Conservation (phyloP, 2,113 vertebrate genomes). For the Psilopogon haemacephalus region DNA sequence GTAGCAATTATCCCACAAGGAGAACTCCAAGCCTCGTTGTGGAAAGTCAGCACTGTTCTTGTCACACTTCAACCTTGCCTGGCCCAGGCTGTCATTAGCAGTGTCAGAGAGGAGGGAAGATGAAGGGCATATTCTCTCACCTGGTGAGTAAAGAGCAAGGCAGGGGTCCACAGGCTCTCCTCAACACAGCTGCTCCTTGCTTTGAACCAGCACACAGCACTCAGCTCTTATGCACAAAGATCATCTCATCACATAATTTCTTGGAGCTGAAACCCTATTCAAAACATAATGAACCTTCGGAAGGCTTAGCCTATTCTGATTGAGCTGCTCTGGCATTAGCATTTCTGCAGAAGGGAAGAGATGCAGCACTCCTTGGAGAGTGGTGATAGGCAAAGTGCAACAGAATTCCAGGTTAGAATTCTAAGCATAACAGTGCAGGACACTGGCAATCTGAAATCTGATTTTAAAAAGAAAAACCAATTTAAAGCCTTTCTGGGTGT, state of each 20-base stretch:
- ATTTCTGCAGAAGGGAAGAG: not conserved
- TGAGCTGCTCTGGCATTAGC: not conserved
- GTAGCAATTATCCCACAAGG: not conserved
- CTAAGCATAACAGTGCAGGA: not conserved
- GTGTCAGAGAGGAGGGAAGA: not conserved
- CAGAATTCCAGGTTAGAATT: conserved; percentile 4
- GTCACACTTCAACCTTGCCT: fast-evolving
- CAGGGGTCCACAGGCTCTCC: not conserved
- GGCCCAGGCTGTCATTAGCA: fast-evolving
- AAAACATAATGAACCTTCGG: not conserved
- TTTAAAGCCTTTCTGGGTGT: conserved; percentile 29
- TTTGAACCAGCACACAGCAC: not conserved
- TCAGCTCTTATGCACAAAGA: not conserved
- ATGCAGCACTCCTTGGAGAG: not conserved
- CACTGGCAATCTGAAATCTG: conserved; percentile 8
- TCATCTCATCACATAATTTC: not conserved
- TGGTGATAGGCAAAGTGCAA: not conserved
- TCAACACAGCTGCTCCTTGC: fast-evolving
- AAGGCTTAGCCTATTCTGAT: not conserved
- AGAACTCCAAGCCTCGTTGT: not conserved
- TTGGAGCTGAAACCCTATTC: not conserved
- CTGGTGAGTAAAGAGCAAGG: not conserved
- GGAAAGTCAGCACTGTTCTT: not conserved
- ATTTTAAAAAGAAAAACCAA: not conserved
- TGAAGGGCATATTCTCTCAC: not conserved